Evolutionary conservation across 2,113 vertebrate species (phyloP).

Genomic region (Centropus unirufus): DNA sequence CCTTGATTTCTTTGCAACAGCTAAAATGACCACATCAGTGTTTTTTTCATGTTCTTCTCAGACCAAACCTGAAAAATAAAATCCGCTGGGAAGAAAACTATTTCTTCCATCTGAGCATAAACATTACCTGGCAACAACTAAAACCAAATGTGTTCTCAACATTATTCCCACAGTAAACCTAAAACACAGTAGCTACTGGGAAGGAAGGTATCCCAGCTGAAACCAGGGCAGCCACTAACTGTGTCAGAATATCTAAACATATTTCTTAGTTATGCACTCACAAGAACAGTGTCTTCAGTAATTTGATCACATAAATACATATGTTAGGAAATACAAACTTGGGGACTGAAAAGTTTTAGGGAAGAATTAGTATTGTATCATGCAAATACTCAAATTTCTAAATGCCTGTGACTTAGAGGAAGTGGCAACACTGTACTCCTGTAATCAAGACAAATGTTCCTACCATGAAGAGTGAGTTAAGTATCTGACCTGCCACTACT

Average conservation of each 20-base stretch:
- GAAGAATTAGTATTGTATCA: not conserved
- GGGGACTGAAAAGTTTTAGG: not conserved
- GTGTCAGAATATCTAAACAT: not conserved
- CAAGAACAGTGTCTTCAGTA: not conserved
- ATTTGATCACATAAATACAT: not conserved
- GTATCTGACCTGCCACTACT: not conserved
- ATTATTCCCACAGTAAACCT: too few species aligned
- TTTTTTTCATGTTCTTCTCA: too few species aligned
- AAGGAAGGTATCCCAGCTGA: too few species aligned
- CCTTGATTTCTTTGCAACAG: too few species aligned
- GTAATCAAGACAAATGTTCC: not conserved
- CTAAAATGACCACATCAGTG: too few species aligned
- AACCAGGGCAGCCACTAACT: not conserved
- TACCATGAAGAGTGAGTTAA: not conserved
- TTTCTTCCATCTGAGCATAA: too few species aligned
- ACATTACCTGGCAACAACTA: too few species aligned
- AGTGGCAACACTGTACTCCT: not conserved
- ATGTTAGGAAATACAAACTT: not conserved
- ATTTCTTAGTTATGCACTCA: not conserved
- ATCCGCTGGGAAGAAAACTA: too few species aligned
- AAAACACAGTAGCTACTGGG: too few species aligned
- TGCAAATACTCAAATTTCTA: not conserved
- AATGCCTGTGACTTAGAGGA: not conserved
- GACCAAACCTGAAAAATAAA: too few species aligned
- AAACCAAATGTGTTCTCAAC: too few species aligned